Conservation (phyloP, 2,888 invertebrate species). For the Tipula vernalis region DNA sequence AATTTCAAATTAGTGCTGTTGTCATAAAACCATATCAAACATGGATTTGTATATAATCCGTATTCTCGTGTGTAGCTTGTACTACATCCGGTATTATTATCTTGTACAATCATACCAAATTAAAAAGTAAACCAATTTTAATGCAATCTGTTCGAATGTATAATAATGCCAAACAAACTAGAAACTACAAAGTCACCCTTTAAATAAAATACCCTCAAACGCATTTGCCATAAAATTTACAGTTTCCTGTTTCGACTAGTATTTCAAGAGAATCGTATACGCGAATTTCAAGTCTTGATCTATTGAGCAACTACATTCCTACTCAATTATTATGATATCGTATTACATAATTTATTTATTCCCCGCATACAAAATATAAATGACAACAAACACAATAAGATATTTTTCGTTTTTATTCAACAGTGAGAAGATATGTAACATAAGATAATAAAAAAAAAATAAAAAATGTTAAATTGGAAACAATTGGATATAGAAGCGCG, state of each 20-base stretch:
- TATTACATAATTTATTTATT: not conserved
- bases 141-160: not conserved
- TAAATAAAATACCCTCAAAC: not conserved
- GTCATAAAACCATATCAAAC: no score
- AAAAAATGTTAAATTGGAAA: not conserved
- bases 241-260: not conserved
- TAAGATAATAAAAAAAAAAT: not conserved
- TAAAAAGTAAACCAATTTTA: not conserved
- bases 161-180: not conserved
- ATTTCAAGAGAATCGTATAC: not conserved
- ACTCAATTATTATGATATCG: not conserved
- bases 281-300: not conserved
- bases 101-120: not conserved
- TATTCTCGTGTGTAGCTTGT: not conserved
- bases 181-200: not conserved
- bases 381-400: not conserved
- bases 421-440: not conserved
- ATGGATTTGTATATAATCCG: no score
- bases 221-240: not conserved
- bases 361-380: not conserved
- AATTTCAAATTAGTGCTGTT: no score
- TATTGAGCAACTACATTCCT: not conserved
- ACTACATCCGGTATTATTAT: not conserved
- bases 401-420: not conserved
- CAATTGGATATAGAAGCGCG: not conserved